Conservation (phyloP, 1,140 invertebrate species). For the Frieseomelitta varia region DNA sequence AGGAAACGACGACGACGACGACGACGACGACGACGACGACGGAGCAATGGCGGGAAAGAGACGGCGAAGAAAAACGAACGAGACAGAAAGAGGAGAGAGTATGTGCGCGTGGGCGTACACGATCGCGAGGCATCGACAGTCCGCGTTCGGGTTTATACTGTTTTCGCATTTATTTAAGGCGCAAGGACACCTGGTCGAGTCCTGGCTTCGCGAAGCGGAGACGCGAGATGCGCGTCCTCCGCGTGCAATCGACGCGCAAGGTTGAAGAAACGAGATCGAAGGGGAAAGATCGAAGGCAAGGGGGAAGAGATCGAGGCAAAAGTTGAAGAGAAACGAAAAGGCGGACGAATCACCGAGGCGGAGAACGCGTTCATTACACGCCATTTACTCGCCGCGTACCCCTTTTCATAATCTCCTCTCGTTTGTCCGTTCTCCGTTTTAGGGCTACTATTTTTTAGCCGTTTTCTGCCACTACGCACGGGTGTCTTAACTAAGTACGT, state of each 20-base stretch:
- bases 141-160: slow-evolving; percentile 59
- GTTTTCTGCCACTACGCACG: no score
- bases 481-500: no score
- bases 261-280: slow-evolving; percentile 7
- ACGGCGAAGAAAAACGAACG: background rate
- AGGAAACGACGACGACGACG: background rate
- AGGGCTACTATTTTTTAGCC: no score
- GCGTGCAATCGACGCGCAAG: slow-evolving; percentile 67
- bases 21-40: no score
- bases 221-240: slow-evolving; percentile 75
- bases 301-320: no score
- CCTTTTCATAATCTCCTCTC: no score
- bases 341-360: no score
- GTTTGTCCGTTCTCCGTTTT: no score
- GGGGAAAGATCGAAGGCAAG: background rate
- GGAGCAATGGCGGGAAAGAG: background rate
- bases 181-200: slow-evolving; percentile 79
- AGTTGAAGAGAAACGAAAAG: no score
- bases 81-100: background rate
- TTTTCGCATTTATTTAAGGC: slow-evolving; percentile 80
- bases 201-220: slow-evolving; percentile 73
- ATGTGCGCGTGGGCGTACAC: slow-evolving; percentile 55
- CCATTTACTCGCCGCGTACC: no score
- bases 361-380: no score
- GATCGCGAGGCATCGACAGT: slow-evolving; percentile 15